Conservation (phyloP, 30 jellyfish, hydroid and myxozoan species). For the Aurelia aurita region DNA sequence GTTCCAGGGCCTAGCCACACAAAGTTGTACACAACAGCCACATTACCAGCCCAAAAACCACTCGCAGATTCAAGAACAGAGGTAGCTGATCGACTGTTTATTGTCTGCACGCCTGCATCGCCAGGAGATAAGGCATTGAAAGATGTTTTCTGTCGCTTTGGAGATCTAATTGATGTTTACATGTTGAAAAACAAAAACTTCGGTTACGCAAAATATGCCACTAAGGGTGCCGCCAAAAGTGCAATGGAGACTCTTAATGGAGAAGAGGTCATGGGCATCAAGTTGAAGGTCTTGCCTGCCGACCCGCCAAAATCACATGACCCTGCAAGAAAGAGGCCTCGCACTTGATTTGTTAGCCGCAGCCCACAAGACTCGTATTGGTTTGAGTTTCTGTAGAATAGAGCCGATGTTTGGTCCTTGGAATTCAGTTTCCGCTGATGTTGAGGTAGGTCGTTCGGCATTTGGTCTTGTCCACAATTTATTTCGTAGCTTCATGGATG, state of each 20-base stretch:
- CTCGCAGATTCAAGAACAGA: slow-evolving; percentile 89
- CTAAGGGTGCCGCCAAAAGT: slow-evolving; percentile 81
- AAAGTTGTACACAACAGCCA: slow-evolving; percentile 70
- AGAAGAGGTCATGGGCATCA: slow-evolving; percentile 93
- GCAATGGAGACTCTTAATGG: slow-evolving; percentile 94
- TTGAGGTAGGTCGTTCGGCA: too few species aligned
- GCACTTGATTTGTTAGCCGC: slow-evolving; percentile 62
- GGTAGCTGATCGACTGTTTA: slow-evolving; percentile 94
- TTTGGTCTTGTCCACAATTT: too few species aligned
- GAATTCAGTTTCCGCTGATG: too few species aligned
- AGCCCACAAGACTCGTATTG: not conserved
- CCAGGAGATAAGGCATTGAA: slow-evolving; percentile 96
- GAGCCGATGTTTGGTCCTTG: not conserved
- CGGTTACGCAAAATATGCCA: slow-evolving; percentile 95
- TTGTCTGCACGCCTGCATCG: slow-evolving; percentile 96
- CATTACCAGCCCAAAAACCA: slow-evolving; percentile 90
- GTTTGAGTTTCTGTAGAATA: not conserved
- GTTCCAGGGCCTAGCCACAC: slow-evolving; percentile 8
- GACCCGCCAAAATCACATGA: slow-evolving; percentile 98
- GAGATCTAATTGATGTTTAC: slow-evolving; percentile 95
- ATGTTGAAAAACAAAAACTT: slow-evolving; percentile 90
- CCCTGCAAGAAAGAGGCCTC: slow-evolving; percentile 97
- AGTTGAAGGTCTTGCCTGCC: slow-evolving; percentile 94
- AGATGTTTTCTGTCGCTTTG: slow-evolving; percentile 97
- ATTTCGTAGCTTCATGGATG: too few species aligned